phyloP scores from a whole-genome alignment of 1,140 invertebrate species.

The Phenacoccus solenopsis region DNA sequence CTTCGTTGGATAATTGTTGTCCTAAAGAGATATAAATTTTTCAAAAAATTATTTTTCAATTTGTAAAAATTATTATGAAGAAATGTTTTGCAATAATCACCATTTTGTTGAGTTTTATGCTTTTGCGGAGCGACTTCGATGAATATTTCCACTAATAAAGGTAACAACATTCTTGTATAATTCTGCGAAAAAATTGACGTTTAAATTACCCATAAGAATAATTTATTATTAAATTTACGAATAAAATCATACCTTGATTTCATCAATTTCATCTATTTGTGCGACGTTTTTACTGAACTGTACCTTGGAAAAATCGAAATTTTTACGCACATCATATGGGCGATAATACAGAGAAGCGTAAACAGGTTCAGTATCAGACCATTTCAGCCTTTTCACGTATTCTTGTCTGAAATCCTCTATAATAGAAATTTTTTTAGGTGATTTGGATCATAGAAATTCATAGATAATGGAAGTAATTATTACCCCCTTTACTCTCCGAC shows the following conservation, averaged over 20 bases:
- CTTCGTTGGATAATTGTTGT: not conserved
- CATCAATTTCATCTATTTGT: not conserved
- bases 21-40: not conserved
- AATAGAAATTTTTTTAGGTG: not conserved
- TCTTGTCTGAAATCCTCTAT: not conserved
- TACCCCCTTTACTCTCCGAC: not conserved
- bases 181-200: not conserved
- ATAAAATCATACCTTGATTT: not conserved
- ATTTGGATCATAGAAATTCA: no score
- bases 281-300: not conserved
- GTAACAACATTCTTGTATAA: not conserved
- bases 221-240: not conserved
- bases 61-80: no score
- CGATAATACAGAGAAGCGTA: not conserved
- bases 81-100: not conserved
- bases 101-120: not conserved
- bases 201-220: not conserved
- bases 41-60: no score
- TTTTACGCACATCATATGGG: not conserved
- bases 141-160: not conserved
- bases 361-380: not conserved
- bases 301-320: not conserved
- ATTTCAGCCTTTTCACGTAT: not conserved
- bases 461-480: no score
- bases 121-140: not conserved